Conservation (phyloP, 2,797 vertebrate species). For the Cynopterus sphinx region DNA sequence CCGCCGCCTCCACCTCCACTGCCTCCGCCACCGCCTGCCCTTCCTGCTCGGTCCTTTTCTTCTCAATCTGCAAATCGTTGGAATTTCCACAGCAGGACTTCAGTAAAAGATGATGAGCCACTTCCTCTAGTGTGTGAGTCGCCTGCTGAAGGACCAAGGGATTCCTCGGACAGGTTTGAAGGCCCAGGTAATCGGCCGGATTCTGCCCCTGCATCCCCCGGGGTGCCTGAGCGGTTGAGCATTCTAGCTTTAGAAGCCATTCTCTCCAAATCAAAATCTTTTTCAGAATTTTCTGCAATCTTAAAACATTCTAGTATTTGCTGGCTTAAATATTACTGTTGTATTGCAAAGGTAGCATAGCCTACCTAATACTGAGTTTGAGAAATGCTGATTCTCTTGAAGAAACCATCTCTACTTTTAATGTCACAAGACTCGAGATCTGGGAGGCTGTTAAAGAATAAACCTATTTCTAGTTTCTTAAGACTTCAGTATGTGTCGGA, state of each 20-base stretch:
- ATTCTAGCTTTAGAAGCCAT: background rate
- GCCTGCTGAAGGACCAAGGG: constrained; percentile 64
- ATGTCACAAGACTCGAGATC: background rate
- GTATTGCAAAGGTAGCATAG: background rate
- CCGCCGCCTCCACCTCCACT: fast-evolving
- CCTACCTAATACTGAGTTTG: background rate
- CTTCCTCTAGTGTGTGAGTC: constrained; percentile 82
- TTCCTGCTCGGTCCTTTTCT: constrained; percentile 16
- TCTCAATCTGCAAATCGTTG: constrained; percentile 34
- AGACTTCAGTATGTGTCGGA: background rate
- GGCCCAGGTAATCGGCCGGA: constrained; percentile 87
- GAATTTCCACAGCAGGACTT: constrained; percentile 36
- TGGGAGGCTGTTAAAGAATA: background rate
- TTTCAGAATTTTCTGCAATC: background rate
- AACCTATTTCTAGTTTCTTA: background rate
- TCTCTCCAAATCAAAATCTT: background rate
- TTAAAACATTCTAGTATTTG: background rate
- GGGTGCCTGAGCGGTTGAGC: background rate
- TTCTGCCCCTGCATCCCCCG: background rate
- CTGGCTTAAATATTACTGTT: background rate
- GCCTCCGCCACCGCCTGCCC: background rate
- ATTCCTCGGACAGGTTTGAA: constrained; percentile 83
- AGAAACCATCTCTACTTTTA: background rate
- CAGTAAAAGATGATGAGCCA: constrained; percentile 74
- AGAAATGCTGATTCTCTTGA: background rate